phyloP scores from a whole-genome alignment of 2,888 invertebrate genomes.

The Melikaiella ostensackeni region DNA sequence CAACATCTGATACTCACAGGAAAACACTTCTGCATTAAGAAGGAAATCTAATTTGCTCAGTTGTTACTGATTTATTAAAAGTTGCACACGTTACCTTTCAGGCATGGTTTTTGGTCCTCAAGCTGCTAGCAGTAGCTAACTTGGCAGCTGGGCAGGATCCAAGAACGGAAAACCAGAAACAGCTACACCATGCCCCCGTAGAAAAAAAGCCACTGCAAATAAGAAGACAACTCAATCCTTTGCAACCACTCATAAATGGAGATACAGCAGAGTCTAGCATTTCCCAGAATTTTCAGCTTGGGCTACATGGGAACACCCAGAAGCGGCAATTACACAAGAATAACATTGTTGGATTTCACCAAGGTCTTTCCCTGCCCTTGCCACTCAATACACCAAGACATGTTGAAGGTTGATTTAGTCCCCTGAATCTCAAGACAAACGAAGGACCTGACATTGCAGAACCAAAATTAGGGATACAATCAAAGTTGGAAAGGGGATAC shows the following conservation, averaged over 20 bases:
- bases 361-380: neutral
- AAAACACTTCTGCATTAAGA: neutral
- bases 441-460: neutral
- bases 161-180: slow-evolving; percentile 52
- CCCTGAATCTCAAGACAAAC: neutral
- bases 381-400: neutral
- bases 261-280: neutral
- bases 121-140: slow-evolving; percentile 57
- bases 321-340: neutral
- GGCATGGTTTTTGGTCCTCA: slow-evolving; percentile 64
- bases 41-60: neutral
- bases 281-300: neutral
- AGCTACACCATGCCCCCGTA: neutral
- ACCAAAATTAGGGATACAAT: neutral
- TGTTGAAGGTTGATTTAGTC: neutral
- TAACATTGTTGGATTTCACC: neutral
- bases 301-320: neutral
- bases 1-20: slow-evolving; percentile 24
- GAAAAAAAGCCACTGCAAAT: too few relatives aligned
- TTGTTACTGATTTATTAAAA: neutral
- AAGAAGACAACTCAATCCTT: too few relatives aligned
- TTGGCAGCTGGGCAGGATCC: slow-evolving; percentile 61
- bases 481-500: neutral
- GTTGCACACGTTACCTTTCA: slow-evolving; percentile 45
- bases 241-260: neutral